Conservation (phyloP, 2,888 invertebrate species). For the Drosophila mimetica region DNA sequence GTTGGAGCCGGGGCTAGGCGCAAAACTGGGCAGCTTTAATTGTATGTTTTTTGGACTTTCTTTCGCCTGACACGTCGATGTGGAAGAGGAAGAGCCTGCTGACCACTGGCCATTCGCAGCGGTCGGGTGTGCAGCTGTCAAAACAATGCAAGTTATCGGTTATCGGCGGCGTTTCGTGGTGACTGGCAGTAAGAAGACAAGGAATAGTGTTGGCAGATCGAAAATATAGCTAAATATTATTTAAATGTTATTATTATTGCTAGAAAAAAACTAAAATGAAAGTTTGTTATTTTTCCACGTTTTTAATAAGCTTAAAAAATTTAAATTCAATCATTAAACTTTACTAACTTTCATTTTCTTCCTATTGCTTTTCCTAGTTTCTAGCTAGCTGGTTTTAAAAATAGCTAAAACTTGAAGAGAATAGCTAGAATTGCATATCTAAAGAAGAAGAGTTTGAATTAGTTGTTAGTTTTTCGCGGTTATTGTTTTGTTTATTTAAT, state of each 20-base stretch:
- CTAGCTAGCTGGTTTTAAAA: neutral
- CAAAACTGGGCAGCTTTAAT: conserved; percentile 24
- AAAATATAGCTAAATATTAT: neutral
- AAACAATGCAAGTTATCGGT: conserved; percentile 54
- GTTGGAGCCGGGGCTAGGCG: conserved; percentile 29
- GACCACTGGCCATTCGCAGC: conserved; percentile 29
- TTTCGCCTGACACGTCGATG: conserved; percentile 53
- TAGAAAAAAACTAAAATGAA: too few species aligned
- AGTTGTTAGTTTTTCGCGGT: conserved; percentile 9
- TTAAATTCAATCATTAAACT: too few species aligned
- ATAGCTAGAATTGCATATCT: too few species aligned
- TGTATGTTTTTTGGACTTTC: conserved; percentile 41
- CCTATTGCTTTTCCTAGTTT: too few species aligned
- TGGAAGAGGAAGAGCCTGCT: conserved; percentile 38
- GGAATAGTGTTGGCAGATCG: neutral
- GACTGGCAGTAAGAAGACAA: conserved; percentile 6
- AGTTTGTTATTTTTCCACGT: too few species aligned
- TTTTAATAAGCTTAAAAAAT: too few species aligned
- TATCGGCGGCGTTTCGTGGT: conserved; percentile 46
- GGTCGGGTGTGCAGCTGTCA: conserved; percentile 15
- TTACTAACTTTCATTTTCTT: too few species aligned
- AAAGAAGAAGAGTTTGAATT: conserved; percentile 18
- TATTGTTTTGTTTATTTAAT: conserved; percentile 13
- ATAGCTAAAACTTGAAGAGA: neutral
- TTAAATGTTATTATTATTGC: too few species aligned